Evolutionary conservation across 2,888 invertebrate species (phyloP).

Genomic region (Tetanocera ferruginea): DNA sequence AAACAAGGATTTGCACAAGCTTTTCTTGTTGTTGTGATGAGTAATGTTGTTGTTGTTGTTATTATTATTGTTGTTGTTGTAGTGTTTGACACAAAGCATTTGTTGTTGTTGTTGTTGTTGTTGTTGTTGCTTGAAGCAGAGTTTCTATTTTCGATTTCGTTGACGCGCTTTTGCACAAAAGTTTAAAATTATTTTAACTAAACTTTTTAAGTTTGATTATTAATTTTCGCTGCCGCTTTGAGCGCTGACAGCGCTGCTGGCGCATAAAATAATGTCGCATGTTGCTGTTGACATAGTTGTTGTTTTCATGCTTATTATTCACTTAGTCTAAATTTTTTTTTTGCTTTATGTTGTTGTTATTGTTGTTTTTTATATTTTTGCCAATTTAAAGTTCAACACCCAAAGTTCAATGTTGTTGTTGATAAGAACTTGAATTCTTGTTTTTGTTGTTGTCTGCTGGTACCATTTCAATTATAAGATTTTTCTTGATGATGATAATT

Average conservation of each 20-base stretch:
- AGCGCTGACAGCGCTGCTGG: constrained; percentile 26
- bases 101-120: constrained; percentile 22
- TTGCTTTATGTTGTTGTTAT: neutral
- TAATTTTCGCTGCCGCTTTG: constrained; percentile 33
- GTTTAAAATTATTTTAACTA: constrained; percentile 2
- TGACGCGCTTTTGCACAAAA: neutral
- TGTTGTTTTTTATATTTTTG: neutral
- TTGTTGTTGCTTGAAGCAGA: constrained; percentile 14
- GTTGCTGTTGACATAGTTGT: constrained; percentile 52
- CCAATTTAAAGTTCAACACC: constrained; percentile 15
- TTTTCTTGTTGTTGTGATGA: neutral
- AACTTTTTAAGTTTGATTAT: neutral
- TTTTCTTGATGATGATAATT: neutral
- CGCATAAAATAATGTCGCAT: constrained; percentile 7
- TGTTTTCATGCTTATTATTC: neutral
- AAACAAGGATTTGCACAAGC: constrained; percentile 58
- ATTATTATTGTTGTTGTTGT: neutral
- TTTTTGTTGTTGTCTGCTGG: neutral
- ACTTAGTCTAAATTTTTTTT: neutral
- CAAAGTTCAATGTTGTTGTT: constrained; percentile 52
- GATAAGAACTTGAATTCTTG: constrained; percentile 44
- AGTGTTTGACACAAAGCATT: neutral
- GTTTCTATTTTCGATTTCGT: neutral
- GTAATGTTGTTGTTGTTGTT: neutral
- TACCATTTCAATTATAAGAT: constrained; percentile 13